Base-by-base conservation (phyloP, 2,113 vertebrate species). In the Nothocercus nigrocapillus region DNA sequence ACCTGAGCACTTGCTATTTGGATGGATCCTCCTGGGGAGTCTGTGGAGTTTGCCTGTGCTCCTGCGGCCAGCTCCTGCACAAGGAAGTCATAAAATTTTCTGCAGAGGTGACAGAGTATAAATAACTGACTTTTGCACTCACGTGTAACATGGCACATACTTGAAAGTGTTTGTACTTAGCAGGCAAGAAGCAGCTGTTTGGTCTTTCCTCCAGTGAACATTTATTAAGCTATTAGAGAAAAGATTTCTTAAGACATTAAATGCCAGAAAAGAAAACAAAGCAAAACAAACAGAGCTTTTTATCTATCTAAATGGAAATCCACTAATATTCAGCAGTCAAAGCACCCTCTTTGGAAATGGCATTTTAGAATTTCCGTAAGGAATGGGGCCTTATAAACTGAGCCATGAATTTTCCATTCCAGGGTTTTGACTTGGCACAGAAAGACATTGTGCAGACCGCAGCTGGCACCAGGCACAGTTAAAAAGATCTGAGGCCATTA, bases 401-500 rank as follows among this genome's bases (percentile, higher is more conserved):
- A 93, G 82, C 92, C 63, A 54, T 86, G 82, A 78, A 93, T 97
- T 96, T 94, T 95, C 82, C 86, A 68, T 96, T 93, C 93, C 61
- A 80, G 88, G 89, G 83, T 73, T 93, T 94, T 91, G 78, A 89
- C 79, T 97, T 96, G 95, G 94, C 95, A 95, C 73, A 66, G 92
- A 75, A 82, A 88, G 89, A 95, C 27, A 12, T 92, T 90, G 92
- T 69, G 69, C 90, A 90, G 95, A 78, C 88, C 32, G 1, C 91
- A 92, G 90, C 94, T 97, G 95, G 97, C 96, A 96, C 69, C 90
- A 94, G 81, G 66, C 93, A 87, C 93, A 84, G 94, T 87, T 94
- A 84, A 93, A 97, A 91, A 95, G 94, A 97, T 96, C 93, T 93
- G 88, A 97, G 94, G 83, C 93, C 96, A 95, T 96, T 97, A 96